Evolutionary conservation across 2,888 invertebrate species (phyloP).

Genomic region (Euclidia mi): DNA sequence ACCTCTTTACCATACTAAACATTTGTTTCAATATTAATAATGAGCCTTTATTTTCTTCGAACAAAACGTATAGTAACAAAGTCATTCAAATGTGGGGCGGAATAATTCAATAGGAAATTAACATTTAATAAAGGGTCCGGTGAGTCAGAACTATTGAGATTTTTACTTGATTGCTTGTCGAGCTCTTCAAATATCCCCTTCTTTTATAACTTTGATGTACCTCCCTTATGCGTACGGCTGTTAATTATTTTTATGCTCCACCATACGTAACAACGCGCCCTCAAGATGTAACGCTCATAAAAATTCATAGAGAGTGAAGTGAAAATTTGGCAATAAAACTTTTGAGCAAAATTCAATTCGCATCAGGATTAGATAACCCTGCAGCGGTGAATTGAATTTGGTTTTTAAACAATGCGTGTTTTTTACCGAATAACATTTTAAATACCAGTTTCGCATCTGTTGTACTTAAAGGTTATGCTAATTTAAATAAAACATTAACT

Average conservation of each 20-base stretch:
- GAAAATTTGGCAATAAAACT: conserved; percentile 74
- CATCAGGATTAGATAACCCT: conserved; percentile 36
- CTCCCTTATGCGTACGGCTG: conserved; percentile 73
- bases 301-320: conserved; percentile 81
- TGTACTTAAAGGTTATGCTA: background rate
- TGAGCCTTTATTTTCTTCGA: conserved; percentile 69
- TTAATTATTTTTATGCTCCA: conserved; percentile 88
- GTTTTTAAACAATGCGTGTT: conserved; percentile 38
- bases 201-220: conserved; percentile 87
- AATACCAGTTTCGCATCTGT: background rate
- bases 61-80: conserved; percentile 80
- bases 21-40: conserved; percentile 57
- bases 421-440: conserved; percentile 1
- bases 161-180: conserved; percentile 89
- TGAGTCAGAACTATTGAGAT: conserved; percentile 88
- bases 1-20: conserved; percentile 37
- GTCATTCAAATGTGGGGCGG: conserved; percentile 87
- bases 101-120: conserved; percentile 88
- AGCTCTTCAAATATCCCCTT: conserved; percentile 88
- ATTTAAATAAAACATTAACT: conserved; percentile 2
- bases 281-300: conserved; percentile 82
- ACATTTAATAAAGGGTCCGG: conserved; percentile 88
- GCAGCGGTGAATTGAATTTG: conserved; percentile 26
- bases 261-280: conserved; percentile 79
- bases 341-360: conserved; percentile 64